Percentiles rank a stretch among this genome's conserved stretches.
Evolutionary conservation across 2,888 invertebrate genomes (phyloP).

Genomic region (Galerucella pusilla): DNA sequence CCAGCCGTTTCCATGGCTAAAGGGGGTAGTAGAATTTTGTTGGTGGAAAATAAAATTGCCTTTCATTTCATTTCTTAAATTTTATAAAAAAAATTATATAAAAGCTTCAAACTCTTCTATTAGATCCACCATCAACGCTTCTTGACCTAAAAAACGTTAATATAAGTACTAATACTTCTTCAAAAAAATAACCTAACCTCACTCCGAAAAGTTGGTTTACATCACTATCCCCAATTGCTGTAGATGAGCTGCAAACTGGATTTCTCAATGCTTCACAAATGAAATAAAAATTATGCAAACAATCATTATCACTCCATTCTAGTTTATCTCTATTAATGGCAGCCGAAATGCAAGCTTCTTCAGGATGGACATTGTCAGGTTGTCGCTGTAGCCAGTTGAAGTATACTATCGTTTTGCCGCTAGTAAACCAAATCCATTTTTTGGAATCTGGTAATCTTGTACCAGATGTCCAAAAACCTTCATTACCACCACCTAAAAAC

Average conservation of each 20-base stretch:
- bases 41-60: too few relatives aligned
- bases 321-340: constrained; percentile 1
- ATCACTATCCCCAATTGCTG: not conserved
- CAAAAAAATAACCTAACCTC: not conserved
- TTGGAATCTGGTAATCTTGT: constrained; percentile 15
- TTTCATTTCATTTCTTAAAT: too few relatives aligned
- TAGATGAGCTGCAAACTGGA: not conserved
- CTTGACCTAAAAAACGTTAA: too few relatives aligned
- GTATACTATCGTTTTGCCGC: constrained; percentile 8
- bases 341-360: constrained; percentile 1
- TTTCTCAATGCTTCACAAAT: constrained; percentile 16
- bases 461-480: constrained; percentile 15
- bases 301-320: constrained; percentile 6
- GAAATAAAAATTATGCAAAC: constrained; percentile 13
- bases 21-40: too few relatives aligned
- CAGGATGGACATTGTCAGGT: not conserved
- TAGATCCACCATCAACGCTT: too few relatives aligned
- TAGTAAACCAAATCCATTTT: constrained; percentile 22
- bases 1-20: too few relatives aligned
- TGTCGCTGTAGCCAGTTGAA: not conserved
- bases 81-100: too few relatives aligned
- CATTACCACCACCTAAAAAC: constrained; percentile 1
- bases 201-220: not conserved
- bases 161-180: too few relatives aligned
- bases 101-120: too few relatives aligned